Base-by-base conservation (phyloP, 2,113 vertebrate species). In the Python bivittatus region DNA sequence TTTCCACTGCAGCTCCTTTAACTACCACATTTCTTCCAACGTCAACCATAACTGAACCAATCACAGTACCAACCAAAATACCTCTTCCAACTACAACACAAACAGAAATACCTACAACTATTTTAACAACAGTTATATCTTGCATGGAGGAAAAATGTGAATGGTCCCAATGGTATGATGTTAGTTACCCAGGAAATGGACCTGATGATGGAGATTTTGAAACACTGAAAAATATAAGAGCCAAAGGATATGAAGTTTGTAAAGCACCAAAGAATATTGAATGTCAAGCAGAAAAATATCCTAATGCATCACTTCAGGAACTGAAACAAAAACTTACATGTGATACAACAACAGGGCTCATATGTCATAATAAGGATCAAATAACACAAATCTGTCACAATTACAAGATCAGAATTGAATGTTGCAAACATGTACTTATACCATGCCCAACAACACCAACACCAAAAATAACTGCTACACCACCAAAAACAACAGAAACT, bases 161-260 rank as follows among this genome's bases (percentile, higher is more conserved):
- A 6, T 98, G 98, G 98, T 94, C 98, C 0, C 54, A 3, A 0
- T 98, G 98, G 98, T 94, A 98, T 93, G 97, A 98, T 0, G n/a
- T 93, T 13, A 96, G 94, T 68, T 97, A 91, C 0, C 98, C 98
- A 0, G 96, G 95, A 0, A 68, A 56, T 0, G 97, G 93, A 22
- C 79, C 58, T 0, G 0, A 98, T 1, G 97, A 97, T 0, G 98
- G 98, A 5, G 98, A 98, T 17, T 98, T 97, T 8, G 97, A 98
- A 0, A 98, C 98, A 0, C 92, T 97, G 83, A 6, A 98, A 0
- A 98, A 98, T 0, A 97, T 98, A 0, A n/a, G 68, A 58, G 96
- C 95, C 0, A 88, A 96, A 0, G 98, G 98, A 61, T 92, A 96
- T 33, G 23, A 13, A 17, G 52, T 98, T 0, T 98, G 98, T 2